A percentile compares a stretch with the other conserved stretches of the same genome.
These are phyloP conservation scores for Crambe crambe DNA, from an alignment of 37 sponge, comb jelly and placozoan genomes.

Conservation along the genomic window DNA sequence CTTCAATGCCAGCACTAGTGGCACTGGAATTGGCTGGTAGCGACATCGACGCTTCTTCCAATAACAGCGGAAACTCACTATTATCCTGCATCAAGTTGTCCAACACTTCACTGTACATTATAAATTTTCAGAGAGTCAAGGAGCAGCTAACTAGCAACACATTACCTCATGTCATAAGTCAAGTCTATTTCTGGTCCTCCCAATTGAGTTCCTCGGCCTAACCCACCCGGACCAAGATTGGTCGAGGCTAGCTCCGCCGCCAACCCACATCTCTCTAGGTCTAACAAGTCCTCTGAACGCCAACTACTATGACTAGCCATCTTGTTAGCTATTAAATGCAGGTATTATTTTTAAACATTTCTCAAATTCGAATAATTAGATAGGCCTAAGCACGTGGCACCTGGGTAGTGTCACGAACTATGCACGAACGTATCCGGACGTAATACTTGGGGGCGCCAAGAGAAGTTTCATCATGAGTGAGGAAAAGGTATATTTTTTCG, in stretches of 20 bases:
- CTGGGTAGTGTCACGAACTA: background rate
- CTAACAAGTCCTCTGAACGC: conserved; percentile 59
- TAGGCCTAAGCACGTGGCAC: too few species aligned
- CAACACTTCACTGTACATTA: conserved; percentile 16
- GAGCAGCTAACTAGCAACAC: background rate
- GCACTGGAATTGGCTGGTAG: background rate
- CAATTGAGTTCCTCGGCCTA: background rate
- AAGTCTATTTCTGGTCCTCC: background rate
- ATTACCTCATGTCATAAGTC: conserved; percentile 29
- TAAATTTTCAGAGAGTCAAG: background rate
- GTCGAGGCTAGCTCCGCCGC: conserved; percentile 44
- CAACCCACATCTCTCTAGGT: conserved; percentile 43
- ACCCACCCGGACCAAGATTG: conserved; percentile 6
- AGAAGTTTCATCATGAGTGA: background rate
- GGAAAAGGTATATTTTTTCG: background rate
- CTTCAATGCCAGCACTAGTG: background rate
- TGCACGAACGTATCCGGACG: too few species aligned
- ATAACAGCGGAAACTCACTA: background rate
- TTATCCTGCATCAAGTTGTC: conserved; percentile 8
- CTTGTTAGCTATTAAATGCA: background rate
- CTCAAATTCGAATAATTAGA: background rate
- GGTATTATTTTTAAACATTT: background rate
- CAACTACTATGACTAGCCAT: conserved; percentile 37
- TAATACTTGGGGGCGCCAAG: too few species aligned
- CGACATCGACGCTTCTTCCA: background rate